phyloP scores from a whole-genome alignment of 2,113 vertebrate species.

The Archilochus colubris region DNA sequence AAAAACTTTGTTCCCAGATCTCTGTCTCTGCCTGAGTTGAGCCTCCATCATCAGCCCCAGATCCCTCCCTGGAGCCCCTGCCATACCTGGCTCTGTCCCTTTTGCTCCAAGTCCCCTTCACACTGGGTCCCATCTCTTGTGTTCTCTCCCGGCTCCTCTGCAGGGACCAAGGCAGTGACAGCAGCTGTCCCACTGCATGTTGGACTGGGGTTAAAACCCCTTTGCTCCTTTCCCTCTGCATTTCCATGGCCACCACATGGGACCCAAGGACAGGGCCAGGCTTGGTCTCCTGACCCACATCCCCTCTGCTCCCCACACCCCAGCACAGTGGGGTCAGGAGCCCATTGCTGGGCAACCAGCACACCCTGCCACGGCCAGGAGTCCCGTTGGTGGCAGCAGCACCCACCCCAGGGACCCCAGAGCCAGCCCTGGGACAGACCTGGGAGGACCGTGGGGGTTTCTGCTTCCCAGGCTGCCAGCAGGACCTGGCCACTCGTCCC shows the following conservation, averaged over 20 bases:
- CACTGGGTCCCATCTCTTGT: neutral
- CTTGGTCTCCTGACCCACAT: neutral
- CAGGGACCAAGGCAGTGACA: slow-evolving; percentile 8
- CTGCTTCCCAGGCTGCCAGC: neutral
- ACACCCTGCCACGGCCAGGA: rapidly evolving
- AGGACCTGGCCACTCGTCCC: neutral
- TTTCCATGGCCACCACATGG: rapidly evolving
- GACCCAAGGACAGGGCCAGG: neutral
- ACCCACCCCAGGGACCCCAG: neutral
- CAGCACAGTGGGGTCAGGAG: neutral
- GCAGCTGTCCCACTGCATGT: slow-evolving; percentile 24
- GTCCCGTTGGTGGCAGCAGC: rapidly evolving
- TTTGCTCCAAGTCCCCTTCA: slow-evolving; percentile 37
- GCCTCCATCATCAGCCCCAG: neutral
- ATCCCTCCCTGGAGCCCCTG: rapidly evolving
- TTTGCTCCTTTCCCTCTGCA: rapidly evolving
- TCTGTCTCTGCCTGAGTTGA: too few relatives aligned
- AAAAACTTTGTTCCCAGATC: neutral
- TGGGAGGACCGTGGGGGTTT: neutral
- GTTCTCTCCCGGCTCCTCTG: slow-evolving; percentile 53
- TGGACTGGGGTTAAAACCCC: neutral
- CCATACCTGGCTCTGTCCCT: slow-evolving; percentile 58
- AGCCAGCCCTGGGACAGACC: neutral
- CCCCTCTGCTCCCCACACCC: neutral
- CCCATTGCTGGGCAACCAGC: rapidly evolving